These are phyloP conservation scores for Hecatera dysodea DNA, from an alignment of 2,888 invertebrate genomes.

Conservation along the genomic window DNA sequence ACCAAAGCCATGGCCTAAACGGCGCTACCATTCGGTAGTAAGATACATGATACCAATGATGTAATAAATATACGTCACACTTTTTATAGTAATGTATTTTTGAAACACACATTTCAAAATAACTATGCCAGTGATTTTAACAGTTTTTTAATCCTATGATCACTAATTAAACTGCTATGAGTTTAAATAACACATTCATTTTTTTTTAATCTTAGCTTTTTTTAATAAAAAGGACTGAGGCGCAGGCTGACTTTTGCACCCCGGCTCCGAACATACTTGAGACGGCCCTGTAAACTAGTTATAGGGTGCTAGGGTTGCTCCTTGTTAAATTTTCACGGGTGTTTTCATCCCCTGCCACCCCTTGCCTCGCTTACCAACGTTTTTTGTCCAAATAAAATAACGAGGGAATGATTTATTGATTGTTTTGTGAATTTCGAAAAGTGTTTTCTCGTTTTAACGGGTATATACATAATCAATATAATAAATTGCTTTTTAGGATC, in stretches of 20 bases:
- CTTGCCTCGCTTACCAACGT: constrained; percentile 51
- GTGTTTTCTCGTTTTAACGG: neutral
- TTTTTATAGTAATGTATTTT: too few relatives aligned
- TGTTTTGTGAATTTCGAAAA: constrained; percentile 2
- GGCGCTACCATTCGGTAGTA: too few relatives aligned
- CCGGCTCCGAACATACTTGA: neutral
- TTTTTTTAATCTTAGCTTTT: too few relatives aligned
- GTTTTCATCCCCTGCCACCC: constrained; percentile 63
- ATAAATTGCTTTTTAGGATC: neutral
- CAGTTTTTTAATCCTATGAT: too few relatives aligned
- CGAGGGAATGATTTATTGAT: constrained; percentile 55
- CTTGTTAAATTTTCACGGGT: constrained; percentile 87
- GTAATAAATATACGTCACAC: too few relatives aligned
- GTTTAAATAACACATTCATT: too few relatives aligned
- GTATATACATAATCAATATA: neutral
- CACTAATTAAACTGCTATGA: too few relatives aligned
- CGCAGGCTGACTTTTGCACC: neutral
- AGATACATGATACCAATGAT: too few relatives aligned
- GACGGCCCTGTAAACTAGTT: neutral
- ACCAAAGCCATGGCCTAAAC: too few relatives aligned
- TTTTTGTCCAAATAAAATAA: constrained; percentile 54
- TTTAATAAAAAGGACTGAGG: neutral
- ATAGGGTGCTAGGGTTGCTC: constrained; percentile 35
- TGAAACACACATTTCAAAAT: too few relatives aligned
- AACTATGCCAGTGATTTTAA: too few relatives aligned